phyloP scores from a whole-genome alignment of 2,888 invertebrate genomes.

The Epirrhoe tristata region DNA sequence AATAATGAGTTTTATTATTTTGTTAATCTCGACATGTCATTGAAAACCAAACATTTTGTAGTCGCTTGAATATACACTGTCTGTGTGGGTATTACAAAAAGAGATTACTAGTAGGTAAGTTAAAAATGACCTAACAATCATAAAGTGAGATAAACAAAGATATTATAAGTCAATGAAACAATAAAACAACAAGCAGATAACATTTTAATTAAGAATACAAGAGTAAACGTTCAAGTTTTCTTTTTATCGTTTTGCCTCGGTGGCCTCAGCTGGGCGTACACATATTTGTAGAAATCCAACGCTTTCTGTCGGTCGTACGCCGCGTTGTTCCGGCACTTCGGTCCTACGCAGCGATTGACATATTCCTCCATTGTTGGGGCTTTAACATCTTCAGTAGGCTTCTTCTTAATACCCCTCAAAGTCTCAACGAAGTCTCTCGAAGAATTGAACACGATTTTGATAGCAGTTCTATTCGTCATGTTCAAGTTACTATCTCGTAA shows the following conservation, averaged over 20 bases:
- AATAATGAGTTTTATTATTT: no score
- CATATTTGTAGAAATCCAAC: slow-evolving; percentile 80
- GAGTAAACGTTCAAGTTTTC: slow-evolving; percentile 52
- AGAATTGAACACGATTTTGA: slow-evolving; percentile 78
- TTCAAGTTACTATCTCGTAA: slow-evolving; percentile 69
- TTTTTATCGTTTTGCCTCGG: slow-evolving; percentile 64
- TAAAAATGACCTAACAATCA: background rate
- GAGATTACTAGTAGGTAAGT: background rate
- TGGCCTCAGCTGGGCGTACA: slow-evolving; percentile 76
- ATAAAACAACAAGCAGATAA: slow-evolving; percentile 39
- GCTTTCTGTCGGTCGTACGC: slow-evolving; percentile 78
- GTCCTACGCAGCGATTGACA: slow-evolving; percentile 66
- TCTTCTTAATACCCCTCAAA: slow-evolving; percentile 66
- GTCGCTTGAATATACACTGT: no score
- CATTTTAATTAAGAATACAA: slow-evolving; percentile 43
- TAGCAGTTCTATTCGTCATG: slow-evolving; percentile 74
- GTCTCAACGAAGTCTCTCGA: slow-evolving; percentile 78
- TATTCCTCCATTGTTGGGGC: slow-evolving; percentile 61
- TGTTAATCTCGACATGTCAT: no score
- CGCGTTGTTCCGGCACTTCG: slow-evolving; percentile 67
- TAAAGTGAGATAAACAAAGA: slow-evolving; percentile 2
- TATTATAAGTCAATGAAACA: slow-evolving; percentile 39
- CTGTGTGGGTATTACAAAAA: no score
- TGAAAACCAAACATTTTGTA: no score
- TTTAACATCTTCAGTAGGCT: slow-evolving; percentile 54